phyloP scores from a whole-genome alignment of 2,888 invertebrate genomes.

The Pherbina coryleti region DNA sequence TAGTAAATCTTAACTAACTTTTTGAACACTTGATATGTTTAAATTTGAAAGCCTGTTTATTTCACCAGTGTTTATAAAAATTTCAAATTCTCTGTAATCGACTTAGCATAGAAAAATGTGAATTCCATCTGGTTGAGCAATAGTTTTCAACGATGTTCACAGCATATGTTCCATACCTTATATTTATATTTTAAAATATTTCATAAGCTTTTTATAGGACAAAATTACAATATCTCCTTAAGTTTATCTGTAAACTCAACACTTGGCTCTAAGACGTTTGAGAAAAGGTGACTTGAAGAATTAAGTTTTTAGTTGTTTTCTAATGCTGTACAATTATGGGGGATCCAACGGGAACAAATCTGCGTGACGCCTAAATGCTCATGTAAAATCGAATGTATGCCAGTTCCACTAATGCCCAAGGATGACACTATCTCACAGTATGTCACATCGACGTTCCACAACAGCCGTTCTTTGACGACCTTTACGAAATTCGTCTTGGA shows the following conservation, averaged over 20 bases:
- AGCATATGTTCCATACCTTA: conserved; percentile 43
- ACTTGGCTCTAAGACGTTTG: conserved; percentile 37
- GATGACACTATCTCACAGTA: too few relatives aligned
- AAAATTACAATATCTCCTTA: neutral
- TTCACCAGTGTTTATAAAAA: conserved; percentile 17
- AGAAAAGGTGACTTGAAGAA: too few relatives aligned
- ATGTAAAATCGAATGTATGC: too few relatives aligned
- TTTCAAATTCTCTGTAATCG: conserved; percentile 35
- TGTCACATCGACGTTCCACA: too few relatives aligned
- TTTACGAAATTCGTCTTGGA: too few relatives aligned
- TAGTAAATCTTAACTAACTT: conserved; percentile 31
- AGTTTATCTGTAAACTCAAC: conserved; percentile 26
- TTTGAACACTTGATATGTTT: conserved; percentile 23
- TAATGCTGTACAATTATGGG: too few relatives aligned
- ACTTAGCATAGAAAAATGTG: conserved; percentile 34
- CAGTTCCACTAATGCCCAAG: too few relatives aligned
- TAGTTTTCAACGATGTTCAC: conserved; percentile 39
- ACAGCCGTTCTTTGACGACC: too few relatives aligned
- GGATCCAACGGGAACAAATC: neutral
- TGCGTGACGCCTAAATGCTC: too few relatives aligned
- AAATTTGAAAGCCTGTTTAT: conserved; percentile 30
- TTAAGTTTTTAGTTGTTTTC: conserved; percentile 39
- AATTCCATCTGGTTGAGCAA: conserved; percentile 44
- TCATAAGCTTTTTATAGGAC: conserved; percentile 28
- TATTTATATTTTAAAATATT: conserved; percentile 43